Conservation (phyloP, 1,140 invertebrate species). For the Neodiprion lecontei region DNA sequence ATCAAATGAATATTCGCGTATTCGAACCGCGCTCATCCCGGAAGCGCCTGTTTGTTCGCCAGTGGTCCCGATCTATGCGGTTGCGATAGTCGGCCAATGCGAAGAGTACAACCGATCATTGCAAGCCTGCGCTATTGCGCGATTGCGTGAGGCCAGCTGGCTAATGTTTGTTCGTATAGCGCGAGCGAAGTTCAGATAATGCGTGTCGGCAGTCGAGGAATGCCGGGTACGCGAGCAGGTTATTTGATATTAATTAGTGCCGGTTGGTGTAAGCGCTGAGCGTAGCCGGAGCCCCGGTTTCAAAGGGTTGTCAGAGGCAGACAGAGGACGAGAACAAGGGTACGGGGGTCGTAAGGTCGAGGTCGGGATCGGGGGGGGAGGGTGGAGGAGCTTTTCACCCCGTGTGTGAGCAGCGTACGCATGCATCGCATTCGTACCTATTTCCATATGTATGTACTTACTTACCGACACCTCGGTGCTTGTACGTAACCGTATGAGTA, state of each 20-base stretch:
- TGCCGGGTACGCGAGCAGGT: neutral
- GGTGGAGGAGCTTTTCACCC: too few relatives aligned
- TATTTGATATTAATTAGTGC: slow-evolving; percentile 8
- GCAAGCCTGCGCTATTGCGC: neutral
- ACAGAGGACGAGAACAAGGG: neutral
- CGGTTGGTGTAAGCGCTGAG: neutral
- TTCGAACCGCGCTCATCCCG: too few relatives aligned
- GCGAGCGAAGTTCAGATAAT: neutral
- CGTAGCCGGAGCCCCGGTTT: neutral
- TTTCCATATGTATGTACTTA: too few relatives aligned
- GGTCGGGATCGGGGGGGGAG: neutral
- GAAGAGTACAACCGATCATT: neutral
- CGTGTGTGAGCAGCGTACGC: too few relatives aligned
- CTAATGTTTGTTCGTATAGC: neutral
- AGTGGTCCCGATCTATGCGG: too few relatives aligned
- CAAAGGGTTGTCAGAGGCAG: slow-evolving; percentile 6
- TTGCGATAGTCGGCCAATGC: too few relatives aligned
- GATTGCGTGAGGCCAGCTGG: neutral
- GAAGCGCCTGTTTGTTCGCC: too few relatives aligned
- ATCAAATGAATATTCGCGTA: too few relatives aligned
- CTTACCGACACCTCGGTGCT: too few relatives aligned
- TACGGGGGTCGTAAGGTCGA: neutral
- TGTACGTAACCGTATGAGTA: too few relatives aligned
- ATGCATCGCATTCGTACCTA: too few relatives aligned
- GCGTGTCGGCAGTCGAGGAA: neutral